Conservation (phyloP, 1,140 invertebrate genomes). For the Trichonephila clavipes region DNA sequence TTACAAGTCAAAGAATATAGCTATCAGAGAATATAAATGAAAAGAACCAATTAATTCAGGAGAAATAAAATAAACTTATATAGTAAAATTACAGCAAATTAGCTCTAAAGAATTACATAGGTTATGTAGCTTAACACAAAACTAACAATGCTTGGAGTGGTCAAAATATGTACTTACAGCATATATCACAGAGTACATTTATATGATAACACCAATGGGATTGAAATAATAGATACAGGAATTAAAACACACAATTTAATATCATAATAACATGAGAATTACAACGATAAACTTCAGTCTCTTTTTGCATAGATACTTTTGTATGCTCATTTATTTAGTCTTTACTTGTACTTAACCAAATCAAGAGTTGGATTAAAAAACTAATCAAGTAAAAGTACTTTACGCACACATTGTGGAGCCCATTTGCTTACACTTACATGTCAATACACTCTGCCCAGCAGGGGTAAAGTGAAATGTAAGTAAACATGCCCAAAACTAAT, state of each 20-base stretch:
- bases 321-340: neutral
- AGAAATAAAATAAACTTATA: no score
- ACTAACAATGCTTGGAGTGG: neutral
- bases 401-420: conserved; percentile 22
- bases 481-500: conserved; percentile 65
- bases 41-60: no score
- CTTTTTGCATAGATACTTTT: conserved; percentile 54
- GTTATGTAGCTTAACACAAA: no score
- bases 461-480: conserved; percentile 69
- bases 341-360: conserved; percentile 32
- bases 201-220: conserved; percentile 35
- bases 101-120: no score
- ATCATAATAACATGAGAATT: neutral
- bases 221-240: conserved; percentile 10
- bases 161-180: neutral
- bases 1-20: no score
- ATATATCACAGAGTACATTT: conserved; percentile 46
- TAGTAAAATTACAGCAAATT: no score
- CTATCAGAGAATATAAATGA: no score
- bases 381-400: conserved; percentile 33
- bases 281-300: neutral
- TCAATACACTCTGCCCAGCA: conserved; percentile 74
- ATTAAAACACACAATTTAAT: neutral
- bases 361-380: neutral
- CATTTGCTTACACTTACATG: conserved; percentile 62